Evolutionary conservation across 2,888 invertebrate species (phyloP), one percentile per base, ranked within the genome.

Genomic region (Drosophila mayaguana): DNA sequence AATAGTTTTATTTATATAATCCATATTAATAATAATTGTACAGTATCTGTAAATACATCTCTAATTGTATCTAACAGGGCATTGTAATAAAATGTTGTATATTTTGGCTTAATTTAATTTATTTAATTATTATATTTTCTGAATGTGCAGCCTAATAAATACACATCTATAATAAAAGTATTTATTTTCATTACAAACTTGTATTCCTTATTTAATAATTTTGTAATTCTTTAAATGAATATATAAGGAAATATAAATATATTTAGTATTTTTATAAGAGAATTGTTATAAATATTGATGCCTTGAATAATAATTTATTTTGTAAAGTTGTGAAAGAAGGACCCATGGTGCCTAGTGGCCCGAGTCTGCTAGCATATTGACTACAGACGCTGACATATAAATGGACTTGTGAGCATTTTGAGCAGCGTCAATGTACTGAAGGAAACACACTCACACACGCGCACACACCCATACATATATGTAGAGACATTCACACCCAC

Each of bases 361-460:
- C 28, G 11, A 4, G 18, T 34, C 16, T 28, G 34, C 0, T 32
- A 42, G 54, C 20, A 65, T 34, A 55, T 48, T 66, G 64, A 28
- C 20, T 46, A 20, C 46, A 57, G 36, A 25, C 36, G 40, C 48
- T 51, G 72, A 62, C 54, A 79, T 40, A 69, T 75, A 75, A 67
- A 70, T 60, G 64, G 60, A 75, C 66, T 67, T 59, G 22, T 43
- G 34, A 53, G 36, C 51, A 72, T 55, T 55, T 51, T 55, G 63
- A 42, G 64, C 63, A 67, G 53, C 56, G 32, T 45, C 51, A 55
- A 28, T 25, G 56, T 22, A 66, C 63, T 66, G 65, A 55, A 43
- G 62, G 34, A 57, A 38, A 64, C 51, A 51, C 43, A 46, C 51
- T 45, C 32, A 56, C 28, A 32, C 42, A 50, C 38, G n/a, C 42